Percentiles rank a stretch among this genome's conserved stretches.
Conservation (phyloP, 23 tunicate genomes). For the Oikopleura vanhoeffeni region DNA sequence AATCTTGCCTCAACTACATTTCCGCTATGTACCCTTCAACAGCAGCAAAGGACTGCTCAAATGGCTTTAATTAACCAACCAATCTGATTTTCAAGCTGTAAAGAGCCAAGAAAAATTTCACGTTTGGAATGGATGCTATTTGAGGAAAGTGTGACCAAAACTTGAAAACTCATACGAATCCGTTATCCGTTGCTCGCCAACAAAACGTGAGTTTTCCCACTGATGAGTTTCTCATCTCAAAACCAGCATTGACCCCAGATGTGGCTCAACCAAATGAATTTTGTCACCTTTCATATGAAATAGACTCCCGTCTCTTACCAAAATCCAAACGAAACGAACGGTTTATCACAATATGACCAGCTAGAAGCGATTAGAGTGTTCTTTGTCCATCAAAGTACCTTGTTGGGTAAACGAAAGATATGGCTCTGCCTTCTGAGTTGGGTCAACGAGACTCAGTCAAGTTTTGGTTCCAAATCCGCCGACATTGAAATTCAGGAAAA, state of each 20-base stretch:
- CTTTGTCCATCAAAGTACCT: neutral
- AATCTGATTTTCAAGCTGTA: neutral
- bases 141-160: neutral
- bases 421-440: neutral
- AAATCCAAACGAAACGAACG: neutral
- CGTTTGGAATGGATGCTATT: neutral
- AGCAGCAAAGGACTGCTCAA: neutral
- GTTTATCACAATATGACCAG: neutral
- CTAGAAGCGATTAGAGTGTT: neutral
- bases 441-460: conserved; percentile 8
- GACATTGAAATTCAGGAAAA: neutral
- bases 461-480: conserved; percentile 7
- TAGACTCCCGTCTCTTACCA: neutral
- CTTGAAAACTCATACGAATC: neutral
- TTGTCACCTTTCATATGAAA: neutral
- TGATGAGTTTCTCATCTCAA: neutral
- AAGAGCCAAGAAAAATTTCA: neutral
- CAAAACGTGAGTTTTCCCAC: neutral
- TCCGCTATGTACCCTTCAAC: neutral
- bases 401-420: neutral
- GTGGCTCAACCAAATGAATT: neutral
- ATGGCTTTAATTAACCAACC: neutral
- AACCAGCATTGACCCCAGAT: neutral
- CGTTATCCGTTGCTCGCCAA: neutral
- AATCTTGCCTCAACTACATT: neutral